phyloP scores from a whole-genome alignment of 2,113 vertebrate genomes.

The Puntigrus tetrazona region DNA sequence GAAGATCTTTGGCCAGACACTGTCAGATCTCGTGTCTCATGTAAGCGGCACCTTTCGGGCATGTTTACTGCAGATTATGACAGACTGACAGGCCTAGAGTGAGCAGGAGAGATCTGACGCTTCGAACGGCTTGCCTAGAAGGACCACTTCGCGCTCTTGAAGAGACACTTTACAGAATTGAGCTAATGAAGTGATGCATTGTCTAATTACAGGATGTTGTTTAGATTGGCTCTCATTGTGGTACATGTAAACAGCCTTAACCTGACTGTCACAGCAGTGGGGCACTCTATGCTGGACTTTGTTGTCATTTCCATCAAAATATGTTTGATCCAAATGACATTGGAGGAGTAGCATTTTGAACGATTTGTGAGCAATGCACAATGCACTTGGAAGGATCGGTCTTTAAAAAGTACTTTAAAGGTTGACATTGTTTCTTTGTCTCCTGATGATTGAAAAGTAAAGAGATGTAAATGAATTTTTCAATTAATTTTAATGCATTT shows the following conservation, averaged over 20 bases:
- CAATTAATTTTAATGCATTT: neutral
- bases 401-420: neutral
- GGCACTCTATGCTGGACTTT: neutral
- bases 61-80: constrained; percentile 32
- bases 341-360: neutral
- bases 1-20: constrained; percentile 25
- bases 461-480: neutral
- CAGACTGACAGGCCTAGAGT: constrained; percentile 48
- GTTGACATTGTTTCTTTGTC: neutral
- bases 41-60: constrained; percentile 43
- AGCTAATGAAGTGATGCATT: constrained; percentile 47
- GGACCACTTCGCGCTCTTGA: neutral
- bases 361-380: constrained; percentile 1
- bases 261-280: neutral
- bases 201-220: constrained; percentile 39
- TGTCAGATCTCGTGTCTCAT: constrained; percentile 39
- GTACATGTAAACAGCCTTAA: constrained; percentile 27
- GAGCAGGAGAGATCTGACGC: constrained; percentile 26
- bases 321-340: constrained; percentile 13
- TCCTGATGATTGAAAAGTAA: neutral
- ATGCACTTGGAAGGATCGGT: neutral
- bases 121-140: constrained; percentile 37
- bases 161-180: constrained; percentile 36
- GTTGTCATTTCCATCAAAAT: constrained; percentile 14
- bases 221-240: constrained; percentile 37